Evolutionary conservation across 1,140 invertebrate species (phyloP).

Genomic region (Pachypsylla venusta): DNA sequence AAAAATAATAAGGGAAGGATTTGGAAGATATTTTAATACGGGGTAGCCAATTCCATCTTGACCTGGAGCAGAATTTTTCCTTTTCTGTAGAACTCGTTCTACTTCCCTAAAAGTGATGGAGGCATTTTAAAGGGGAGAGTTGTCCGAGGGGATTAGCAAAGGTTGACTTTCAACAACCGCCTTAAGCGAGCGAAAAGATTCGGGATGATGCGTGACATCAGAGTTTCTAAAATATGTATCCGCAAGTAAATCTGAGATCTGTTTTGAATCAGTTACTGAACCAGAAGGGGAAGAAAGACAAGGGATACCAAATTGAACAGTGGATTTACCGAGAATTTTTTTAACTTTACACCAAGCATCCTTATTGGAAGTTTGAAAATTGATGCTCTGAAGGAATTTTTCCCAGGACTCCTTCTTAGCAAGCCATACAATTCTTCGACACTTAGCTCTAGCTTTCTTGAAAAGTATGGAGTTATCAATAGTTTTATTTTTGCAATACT

Average conservation of each 20-base stretch:
- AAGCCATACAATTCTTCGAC: background rate
- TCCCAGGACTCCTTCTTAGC: background rate
- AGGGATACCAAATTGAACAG: background rate
- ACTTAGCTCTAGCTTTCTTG: too few relatives aligned
- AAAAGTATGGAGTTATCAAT: too few relatives aligned
- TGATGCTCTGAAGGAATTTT: background rate
- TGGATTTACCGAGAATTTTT: background rate
- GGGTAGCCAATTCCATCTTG: background rate
- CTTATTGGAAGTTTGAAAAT: background rate
- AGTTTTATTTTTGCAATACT: background rate
- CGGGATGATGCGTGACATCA: background rate
- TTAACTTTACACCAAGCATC: background rate
- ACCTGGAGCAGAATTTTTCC: background rate
- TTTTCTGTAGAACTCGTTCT: background rate
- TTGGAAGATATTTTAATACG: background rate
- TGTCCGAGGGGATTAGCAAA: background rate
- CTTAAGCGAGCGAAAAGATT: background rate
- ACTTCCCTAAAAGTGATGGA: background rate
- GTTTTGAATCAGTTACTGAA: background rate
- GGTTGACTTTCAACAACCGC: background rate
- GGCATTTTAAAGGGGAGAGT: background rate
- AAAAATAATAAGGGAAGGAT: background rate
- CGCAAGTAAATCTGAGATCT: background rate
- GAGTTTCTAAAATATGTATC: background rate
- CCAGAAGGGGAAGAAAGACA: background rate